These are phyloP conservation scores for Agriotes lineatus DNA, from an alignment of 2,888 invertebrate genomes.

Conservation along the genomic window DNA sequence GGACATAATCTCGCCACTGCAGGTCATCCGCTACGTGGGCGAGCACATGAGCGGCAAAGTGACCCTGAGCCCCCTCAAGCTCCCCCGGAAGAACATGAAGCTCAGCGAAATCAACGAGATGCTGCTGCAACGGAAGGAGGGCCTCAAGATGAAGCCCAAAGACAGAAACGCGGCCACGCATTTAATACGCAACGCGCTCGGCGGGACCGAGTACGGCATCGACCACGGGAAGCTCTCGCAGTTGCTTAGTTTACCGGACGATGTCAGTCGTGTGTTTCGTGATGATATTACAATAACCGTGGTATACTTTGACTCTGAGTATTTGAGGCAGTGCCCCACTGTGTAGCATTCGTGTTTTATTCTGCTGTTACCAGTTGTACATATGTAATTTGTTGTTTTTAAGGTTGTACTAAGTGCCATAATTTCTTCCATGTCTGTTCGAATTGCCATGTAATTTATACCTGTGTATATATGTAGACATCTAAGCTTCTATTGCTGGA, in stretches of 20 bases:
- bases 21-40: constrained; percentile 83
- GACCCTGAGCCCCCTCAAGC: constrained; percentile 83
- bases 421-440: background rate
- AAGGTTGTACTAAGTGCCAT: background rate
- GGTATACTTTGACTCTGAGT: constrained; percentile 91
- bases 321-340: constrained; percentile 79
- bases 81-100: constrained; percentile 79
- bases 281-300: constrained; percentile 98
- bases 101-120: constrained; percentile 81
- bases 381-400: background rate
- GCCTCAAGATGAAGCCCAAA: constrained; percentile 87
- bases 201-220: constrained; percentile 90
- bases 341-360: constrained; percentile 61
- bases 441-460: background rate
- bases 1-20: constrained; percentile 87
- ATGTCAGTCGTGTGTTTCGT: constrained; percentile 89
- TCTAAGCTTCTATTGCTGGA: background rate
- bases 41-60: constrained; percentile 94
- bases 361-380: background rate
- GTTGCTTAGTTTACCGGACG: constrained; percentile 85
- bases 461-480: background rate
- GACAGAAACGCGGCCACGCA: constrained; percentile 97
- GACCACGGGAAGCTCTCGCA: constrained; percentile 90
- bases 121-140: constrained; percentile 81
- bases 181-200: constrained; percentile 93